phyloP scores from a whole-genome alignment of 1,140 invertebrate genomes.

The Drosophila nikananu region DNA sequence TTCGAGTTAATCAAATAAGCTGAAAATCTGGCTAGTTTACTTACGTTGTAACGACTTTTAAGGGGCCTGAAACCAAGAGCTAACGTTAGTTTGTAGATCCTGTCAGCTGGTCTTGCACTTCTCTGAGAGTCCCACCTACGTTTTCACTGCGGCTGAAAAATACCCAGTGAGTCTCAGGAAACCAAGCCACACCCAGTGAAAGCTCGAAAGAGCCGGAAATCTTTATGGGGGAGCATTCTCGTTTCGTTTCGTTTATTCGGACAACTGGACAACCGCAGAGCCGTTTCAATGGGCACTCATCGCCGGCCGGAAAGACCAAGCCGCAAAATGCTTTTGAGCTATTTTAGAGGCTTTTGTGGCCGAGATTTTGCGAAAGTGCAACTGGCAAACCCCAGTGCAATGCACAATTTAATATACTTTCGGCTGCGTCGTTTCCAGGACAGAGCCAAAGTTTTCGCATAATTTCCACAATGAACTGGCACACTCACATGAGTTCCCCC shows the following conservation, averaged over 20 bases:
- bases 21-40: constrained; percentile 12
- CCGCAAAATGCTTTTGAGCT: constrained; percentile 61
- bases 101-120: background rate
- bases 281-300: constrained; percentile 40
- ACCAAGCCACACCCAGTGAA: constrained; percentile 6
- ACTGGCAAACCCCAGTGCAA: constrained; percentile 44
- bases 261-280: constrained; percentile 41
- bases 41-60: constrained; percentile 1
- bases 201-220: constrained; percentile 1
- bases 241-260: constrained; percentile 23
- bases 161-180: background rate
- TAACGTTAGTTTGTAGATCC: background rate
- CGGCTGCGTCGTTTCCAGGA: constrained; percentile 21
- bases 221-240: background rate
- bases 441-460: constrained; percentile 63
- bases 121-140: background rate
- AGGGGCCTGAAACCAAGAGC: background rate
- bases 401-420: constrained; percentile 58
- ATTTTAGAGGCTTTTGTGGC: constrained; percentile 34
- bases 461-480: constrained; percentile 56
- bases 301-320: constrained; percentile 18
- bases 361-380: constrained; percentile 45
- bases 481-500: constrained; percentile 20
- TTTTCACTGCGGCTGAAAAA: background rate
- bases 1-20: constrained; percentile 35